Conservation (phyloP, 2,888 invertebrate genomes). For the Amphipyra berbera region DNA sequence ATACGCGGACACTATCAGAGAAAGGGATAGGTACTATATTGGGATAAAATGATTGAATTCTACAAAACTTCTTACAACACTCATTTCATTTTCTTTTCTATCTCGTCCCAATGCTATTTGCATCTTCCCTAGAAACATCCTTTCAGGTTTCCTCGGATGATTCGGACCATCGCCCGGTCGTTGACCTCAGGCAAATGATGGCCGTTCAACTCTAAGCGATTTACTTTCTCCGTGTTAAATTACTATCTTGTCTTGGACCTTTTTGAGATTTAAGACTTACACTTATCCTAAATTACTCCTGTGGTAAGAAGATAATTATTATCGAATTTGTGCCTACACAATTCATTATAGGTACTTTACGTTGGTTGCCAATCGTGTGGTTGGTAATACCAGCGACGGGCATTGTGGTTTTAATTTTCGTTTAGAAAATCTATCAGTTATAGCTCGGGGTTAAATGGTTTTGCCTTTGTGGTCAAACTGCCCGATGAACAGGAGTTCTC, state of each 20-base stretch:
- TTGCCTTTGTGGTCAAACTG: too few relatives aligned
- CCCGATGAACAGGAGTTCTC: too few relatives aligned
- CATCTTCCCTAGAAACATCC: conserved; percentile 2
- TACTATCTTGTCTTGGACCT: not conserved
- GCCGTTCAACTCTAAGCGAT: not conserved
- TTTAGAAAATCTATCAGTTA: too few relatives aligned
- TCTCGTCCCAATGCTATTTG: conserved; percentile 3
- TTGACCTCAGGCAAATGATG: conserved; percentile 7
- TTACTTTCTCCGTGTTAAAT: not conserved
- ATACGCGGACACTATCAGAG: too few relatives aligned
- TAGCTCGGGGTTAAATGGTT: not conserved
- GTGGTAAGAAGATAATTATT: conserved; percentile 2
- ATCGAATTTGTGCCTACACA: not conserved
- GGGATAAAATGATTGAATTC: conserved; percentile 10
- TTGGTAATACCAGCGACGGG: too few relatives aligned
- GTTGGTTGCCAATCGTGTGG: too few relatives aligned
- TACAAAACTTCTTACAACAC: not conserved
- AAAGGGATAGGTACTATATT: too few relatives aligned
- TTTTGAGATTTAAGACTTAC: not conserved
- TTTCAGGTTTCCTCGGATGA: not conserved
- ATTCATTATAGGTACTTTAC: not conserved
- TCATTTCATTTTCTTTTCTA: conserved; percentile 5
- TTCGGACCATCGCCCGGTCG: not conserved
- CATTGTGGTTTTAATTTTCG: too few relatives aligned
- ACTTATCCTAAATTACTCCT: conserved; percentile 1